phyloP scores from a whole-genome alignment of 2,888 invertebrate species.

The Carpatolechia fugitivella region DNA sequence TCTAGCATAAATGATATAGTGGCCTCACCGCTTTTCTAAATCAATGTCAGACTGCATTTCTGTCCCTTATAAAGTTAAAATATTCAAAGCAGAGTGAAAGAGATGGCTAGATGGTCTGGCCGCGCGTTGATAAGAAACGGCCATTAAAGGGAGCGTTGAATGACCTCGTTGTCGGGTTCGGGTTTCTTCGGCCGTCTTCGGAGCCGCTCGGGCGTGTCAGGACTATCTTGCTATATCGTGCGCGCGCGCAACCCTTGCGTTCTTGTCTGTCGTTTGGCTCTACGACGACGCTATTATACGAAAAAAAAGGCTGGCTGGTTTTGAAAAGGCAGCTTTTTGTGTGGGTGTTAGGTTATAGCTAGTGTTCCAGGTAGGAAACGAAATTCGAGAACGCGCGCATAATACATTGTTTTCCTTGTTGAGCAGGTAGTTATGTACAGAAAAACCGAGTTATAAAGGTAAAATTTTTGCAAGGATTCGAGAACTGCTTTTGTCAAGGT shows the following conservation, averaged over 20 bases:
- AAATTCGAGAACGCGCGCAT: too few relatives aligned
- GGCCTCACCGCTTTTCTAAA: constrained; percentile 53
- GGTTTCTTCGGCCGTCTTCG: constrained; percentile 54
- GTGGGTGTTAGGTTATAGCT: too few relatives aligned
- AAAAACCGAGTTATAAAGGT: too few relatives aligned
- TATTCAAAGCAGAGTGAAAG: constrained; percentile 55
- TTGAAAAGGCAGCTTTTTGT: background rate
- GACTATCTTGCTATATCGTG: constrained; percentile 55
- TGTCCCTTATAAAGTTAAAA: constrained; percentile 51
- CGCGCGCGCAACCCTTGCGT: constrained; percentile 57
- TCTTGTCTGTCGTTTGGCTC: background rate
- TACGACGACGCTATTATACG: background rate
- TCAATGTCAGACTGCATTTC: constrained; percentile 52
- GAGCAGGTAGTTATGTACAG: too few relatives aligned
- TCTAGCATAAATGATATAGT: constrained; percentile 45
- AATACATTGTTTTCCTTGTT: too few relatives aligned
- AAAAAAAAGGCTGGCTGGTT: background rate
- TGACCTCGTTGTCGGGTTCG: constrained; percentile 55
- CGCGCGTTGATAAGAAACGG: constrained; percentile 57
- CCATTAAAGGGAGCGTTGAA: constrained; percentile 64
- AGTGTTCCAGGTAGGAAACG: too few relatives aligned
- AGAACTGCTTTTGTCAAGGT: too few relatives aligned
- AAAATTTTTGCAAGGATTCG: too few relatives aligned
- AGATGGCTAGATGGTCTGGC: constrained; percentile 36
- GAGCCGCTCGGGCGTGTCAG: constrained; percentile 45